Evolutionary conservation across 2,797 vertebrate genomes (phyloP).

Genomic region (Myioborus miniatus): DNA sequence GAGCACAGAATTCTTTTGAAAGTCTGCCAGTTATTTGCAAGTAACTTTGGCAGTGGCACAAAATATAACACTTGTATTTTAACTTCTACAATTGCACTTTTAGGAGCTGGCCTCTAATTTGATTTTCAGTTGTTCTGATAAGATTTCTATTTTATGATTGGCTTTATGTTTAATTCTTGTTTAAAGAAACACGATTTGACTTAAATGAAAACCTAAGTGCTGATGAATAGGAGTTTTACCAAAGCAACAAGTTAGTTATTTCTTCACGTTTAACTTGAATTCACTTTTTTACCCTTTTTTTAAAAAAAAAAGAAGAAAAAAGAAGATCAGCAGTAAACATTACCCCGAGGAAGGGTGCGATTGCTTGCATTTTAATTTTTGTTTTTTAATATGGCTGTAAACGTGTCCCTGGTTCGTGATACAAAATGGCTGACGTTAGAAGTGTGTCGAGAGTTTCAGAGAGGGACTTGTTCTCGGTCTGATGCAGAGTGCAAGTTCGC

Average conservation of each 20-base stretch:
- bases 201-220: slow-evolving; percentile 79
- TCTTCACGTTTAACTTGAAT: slow-evolving; percentile 77
- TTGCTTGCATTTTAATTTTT: slow-evolving; percentile 62
- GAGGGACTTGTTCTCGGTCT: slow-evolving; percentile 94
- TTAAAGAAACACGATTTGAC: slow-evolving; percentile 75
- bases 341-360: slow-evolving; percentile 57
- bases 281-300: slow-evolving; percentile 72
- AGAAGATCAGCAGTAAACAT: slow-evolving; percentile 43
- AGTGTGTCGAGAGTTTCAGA: slow-evolving; percentile 98
- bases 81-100: slow-evolving; percentile 79
- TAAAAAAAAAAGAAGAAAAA: slow-evolving; percentile 32
- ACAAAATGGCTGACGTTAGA: slow-evolving; percentile 99
- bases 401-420: slow-evolving; percentile 93
- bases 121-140: slow-evolving; percentile 78
- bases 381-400: slow-evolving; percentile 86
- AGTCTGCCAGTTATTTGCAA: slow-evolving; percentile 76
- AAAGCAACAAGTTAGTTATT: slow-evolving; percentile 78
- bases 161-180: slow-evolving; percentile 77
- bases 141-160: slow-evolving; percentile 80
- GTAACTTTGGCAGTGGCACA: slow-evolving; percentile 77
- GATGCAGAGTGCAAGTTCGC: slow-evolving; percentile 98
- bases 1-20: slow-evolving; percentile 78
- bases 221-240: slow-evolving; percentile 79
- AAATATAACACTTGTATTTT: slow-evolving; percentile 76
- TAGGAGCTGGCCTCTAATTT: slow-evolving; percentile 80